Conservation (phyloP, 1,140 invertebrate genomes). For the Probaryconus sp. region DNA sequence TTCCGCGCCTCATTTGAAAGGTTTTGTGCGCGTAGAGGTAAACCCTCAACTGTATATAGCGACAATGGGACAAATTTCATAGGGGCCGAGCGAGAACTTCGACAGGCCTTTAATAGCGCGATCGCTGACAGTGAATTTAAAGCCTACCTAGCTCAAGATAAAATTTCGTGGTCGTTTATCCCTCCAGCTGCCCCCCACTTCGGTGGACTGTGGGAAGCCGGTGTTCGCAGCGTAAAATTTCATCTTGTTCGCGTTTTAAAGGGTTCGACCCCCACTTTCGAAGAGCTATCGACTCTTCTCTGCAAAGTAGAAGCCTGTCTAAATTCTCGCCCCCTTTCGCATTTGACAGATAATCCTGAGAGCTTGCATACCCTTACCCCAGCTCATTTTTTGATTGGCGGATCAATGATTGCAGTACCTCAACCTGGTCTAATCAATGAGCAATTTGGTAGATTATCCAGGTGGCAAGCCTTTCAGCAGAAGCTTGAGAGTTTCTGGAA, state of each 20-base stretch:
- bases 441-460: neutral
- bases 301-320: neutral
- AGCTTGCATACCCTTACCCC: too few species aligned
- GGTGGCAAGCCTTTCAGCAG: neutral
- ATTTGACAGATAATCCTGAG: too few species aligned
- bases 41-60: neutral
- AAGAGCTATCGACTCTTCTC: neutral
- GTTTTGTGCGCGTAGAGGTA: too few species aligned
- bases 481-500: neutral
- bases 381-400: slow-evolving; percentile 5
- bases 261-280: neutral
- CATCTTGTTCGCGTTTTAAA: neutral
- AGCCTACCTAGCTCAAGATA: neutral
- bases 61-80: neutral
- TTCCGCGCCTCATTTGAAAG: neutral
- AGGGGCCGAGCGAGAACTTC: neutral
- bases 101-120: neutral
- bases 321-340: too few species aligned
- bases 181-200: slow-evolving; percentile 11
- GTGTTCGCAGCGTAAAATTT: slow-evolving; percentile 1
- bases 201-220: slow-evolving; percentile 16
- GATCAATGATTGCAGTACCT: neutral
- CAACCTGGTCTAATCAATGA: neutral
- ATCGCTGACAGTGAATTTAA: neutral
- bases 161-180: slow-evolving; percentile 2